A percentile compares a stretch with the other conserved stretches of the same genome.
Conservation (phyloP, 1,140 invertebrate species). For the Apis cerana region DNA sequence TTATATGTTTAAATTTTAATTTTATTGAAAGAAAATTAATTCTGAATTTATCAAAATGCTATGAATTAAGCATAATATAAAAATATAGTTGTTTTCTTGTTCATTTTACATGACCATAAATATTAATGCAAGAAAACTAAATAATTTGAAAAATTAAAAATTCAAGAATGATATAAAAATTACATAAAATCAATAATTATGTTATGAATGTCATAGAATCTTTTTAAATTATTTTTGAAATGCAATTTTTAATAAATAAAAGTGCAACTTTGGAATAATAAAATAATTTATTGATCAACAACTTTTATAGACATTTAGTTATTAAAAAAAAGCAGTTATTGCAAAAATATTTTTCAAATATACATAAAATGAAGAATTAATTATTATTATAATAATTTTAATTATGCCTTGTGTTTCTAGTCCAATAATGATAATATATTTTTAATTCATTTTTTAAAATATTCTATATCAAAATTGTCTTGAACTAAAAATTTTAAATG, state of each 20-base stretch:
- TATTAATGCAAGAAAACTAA: conserved; percentile 18
- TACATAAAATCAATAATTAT: conserved; percentile 20
- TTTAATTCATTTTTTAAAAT: conserved; percentile 37
- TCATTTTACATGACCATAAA: conserved; percentile 19
- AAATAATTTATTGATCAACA: conserved; percentile 29
- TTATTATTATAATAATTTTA: conserved; percentile 36
- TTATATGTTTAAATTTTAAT: conserved; percentile 32
- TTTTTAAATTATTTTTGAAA: conserved; percentile 46
- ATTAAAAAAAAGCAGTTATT: not conserved
- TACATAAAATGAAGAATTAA: conserved; percentile 28
- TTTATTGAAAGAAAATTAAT: conserved; percentile 22
- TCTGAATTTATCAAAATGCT: conserved; percentile 18
- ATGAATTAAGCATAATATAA: conserved; percentile 3
- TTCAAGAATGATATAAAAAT: conserved; percentile 11
- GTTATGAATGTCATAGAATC: conserved; percentile 36
- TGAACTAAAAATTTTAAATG: conserved; percentile 16
- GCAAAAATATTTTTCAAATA: conserved; percentile 31
- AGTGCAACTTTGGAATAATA: conserved; percentile 8
- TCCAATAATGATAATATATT: conserved; percentile 45
- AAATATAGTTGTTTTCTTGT: conserved; percentile 30
- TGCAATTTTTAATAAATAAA: conserved; percentile 17
- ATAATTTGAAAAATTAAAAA: conserved; percentile 31
- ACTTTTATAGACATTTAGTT: conserved; percentile 29
- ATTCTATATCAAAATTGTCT: conserved; percentile 26
- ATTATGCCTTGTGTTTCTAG: conserved; percentile 50